These are phyloP conservation scores for Cercopithecus mona DNA, from an alignment of 2,113 vertebrate species.

Conservation along the genomic window DNA sequence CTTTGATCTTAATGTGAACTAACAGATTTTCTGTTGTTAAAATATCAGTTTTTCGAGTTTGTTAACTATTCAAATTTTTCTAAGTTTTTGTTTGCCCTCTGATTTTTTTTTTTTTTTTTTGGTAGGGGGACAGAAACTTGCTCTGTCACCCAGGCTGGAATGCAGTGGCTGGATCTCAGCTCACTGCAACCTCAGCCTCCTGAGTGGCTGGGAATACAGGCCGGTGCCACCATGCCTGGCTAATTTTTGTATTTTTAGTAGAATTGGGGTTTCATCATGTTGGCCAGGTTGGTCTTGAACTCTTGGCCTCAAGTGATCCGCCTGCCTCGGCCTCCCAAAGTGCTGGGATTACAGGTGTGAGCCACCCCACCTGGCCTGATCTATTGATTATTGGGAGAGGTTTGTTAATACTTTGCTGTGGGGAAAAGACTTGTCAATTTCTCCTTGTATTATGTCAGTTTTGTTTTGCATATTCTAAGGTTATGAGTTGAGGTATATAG, in stretches of 20 bases:
- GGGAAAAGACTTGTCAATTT: no score
- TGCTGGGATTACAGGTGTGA: neutral
- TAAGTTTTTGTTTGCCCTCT: no score
- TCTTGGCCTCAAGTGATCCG: neutral
- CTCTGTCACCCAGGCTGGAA: neutral
- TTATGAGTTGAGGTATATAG: no score
- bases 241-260: neutral
- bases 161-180: neutral
- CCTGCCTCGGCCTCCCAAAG: neutral
- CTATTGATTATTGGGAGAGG: no score
- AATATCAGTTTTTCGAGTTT: no score
- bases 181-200: neutral
- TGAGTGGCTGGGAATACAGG: neutral
- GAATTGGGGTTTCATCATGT: neutral
- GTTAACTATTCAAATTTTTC: no score
- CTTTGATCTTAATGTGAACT: no score
- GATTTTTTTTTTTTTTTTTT: neutral
- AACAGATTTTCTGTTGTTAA: no score
- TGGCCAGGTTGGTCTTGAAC: neutral
- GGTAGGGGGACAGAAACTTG: neutral
- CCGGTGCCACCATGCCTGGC: neutral
- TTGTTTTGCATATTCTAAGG: no score
- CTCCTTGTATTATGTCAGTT: no score
- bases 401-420: no score
- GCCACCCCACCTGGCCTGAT: neutral